Percentiles rank a stretch among this genome's conserved stretches.
Evolutionary conservation across 2,113 vertebrate genomes (phyloP).

Genomic region (Stercorarius parasiticus): DNA sequence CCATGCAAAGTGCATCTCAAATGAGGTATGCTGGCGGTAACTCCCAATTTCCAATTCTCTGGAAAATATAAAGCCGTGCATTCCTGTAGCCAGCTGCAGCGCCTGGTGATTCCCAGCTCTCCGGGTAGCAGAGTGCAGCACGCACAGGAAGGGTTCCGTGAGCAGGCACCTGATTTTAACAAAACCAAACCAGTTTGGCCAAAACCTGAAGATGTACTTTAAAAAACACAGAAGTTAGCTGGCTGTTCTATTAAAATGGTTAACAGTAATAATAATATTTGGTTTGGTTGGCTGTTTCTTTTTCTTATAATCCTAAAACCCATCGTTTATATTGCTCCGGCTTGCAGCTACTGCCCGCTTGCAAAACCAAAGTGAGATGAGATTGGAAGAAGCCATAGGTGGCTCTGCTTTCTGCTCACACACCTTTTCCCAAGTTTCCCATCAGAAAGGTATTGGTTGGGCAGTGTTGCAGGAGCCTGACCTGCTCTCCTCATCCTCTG

Average conservation of each 20-base stretch:
- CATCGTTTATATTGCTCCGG: neutral
- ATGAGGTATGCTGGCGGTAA: neutral
- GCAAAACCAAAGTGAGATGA: neutral
- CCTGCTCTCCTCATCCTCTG: neutral
- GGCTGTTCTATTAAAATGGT: neutral
- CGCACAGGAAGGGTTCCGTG: too few relatives aligned
- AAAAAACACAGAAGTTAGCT: neutral
- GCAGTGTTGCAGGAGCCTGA: neutral
- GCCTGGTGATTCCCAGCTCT: neutral
- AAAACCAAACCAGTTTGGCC: neutral
- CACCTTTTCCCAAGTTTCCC: neutral
- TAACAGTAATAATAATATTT: neutral
- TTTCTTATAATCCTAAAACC: neutral
- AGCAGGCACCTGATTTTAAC: neutral
- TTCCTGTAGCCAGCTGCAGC: neutral
- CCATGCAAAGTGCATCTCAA: neutral
- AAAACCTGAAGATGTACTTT: neutral
- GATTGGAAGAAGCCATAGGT: neutral
- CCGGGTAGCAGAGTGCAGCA: neutral
- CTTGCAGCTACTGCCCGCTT: neutral
- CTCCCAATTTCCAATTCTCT: neutral
- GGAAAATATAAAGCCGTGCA: neutral
- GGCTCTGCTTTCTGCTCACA: neutral
- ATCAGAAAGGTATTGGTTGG: fast-evolving
- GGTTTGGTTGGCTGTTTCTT: neutral